Evolutionary conservation across 2,888 invertebrate species (phyloP).

Genomic region (Drosophila imparisetae): DNA sequence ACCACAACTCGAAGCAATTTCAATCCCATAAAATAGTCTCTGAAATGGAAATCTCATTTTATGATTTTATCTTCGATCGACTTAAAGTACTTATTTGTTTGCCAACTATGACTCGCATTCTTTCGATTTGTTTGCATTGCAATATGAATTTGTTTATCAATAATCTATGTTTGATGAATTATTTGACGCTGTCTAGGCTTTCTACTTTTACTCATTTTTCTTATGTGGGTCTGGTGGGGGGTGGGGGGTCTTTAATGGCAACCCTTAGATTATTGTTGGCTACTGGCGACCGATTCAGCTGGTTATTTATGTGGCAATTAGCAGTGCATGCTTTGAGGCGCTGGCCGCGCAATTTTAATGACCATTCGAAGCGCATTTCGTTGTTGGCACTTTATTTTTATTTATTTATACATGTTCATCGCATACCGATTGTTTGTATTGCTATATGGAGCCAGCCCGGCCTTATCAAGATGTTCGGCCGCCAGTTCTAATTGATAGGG

Average conservation of each 20-base stretch:
- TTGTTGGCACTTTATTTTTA: conserved; percentile 77
- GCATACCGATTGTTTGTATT: conserved; percentile 46
- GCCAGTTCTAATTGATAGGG: conserved; percentile 78
- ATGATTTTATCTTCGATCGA: background rate
- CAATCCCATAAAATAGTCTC: background rate
- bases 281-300: conserved; percentile 41
- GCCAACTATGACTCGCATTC: background rate
- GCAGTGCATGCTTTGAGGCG: conserved; percentile 66
- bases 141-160: conserved; percentile 39
- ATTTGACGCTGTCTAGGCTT: conserved; percentile 20
- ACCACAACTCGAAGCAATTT: background rate
- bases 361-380: conserved; percentile 80
- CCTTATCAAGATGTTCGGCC: conserved; percentile 76
- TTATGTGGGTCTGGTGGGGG: background rate
- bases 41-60: background rate
- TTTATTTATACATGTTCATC: conserved; percentile 62
- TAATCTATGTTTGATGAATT: conserved; percentile 55
- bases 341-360: conserved; percentile 63
- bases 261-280: conserved; percentile 16
- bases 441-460: conserved; percentile 16
- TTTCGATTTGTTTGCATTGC: background rate
- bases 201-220: background rate
- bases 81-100: background rate
- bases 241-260: conserved; percentile 1
- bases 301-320: conserved; percentile 79